Evolutionary conservation across 2,113 vertebrate species (phyloP), one percentile per base, ranked within the genome.

Genomic region (Dromiciops gliroides): DNA sequence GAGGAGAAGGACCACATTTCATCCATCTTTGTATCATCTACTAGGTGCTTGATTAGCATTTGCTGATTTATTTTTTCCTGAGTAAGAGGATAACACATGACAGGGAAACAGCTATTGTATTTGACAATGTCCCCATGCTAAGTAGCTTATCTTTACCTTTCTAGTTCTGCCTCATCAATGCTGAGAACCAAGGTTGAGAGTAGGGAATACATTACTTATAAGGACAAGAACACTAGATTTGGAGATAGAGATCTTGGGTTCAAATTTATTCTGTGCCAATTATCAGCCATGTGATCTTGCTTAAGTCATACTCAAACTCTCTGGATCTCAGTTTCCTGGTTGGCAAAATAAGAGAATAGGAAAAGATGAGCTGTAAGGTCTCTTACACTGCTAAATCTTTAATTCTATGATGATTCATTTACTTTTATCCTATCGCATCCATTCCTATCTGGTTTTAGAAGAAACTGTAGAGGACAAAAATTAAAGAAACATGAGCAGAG

Each of bases 401-500:
- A 28, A 67, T 67, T 67, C 31, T 37, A 67, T 67, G 28, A 67
- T 31, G 56, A 31, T 37, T 67, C 28, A 37, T 11, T 67, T 31
- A 8, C 8, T 67, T 12, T 23, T 31, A 37, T 67, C 1, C 67
- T 83, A 44, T 44, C 10, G 3, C n/a, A 83, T 23, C 19, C 16
- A 83, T 16, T 44, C 19, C 67, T 83, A 23, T 83, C 5, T 83
- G 67, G 67, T 44, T 83, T 83, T 44, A 44, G 37, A 83, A 83
- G 14, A 83, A 83, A 44, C 14, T 83, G 14, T 83, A 83, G 44
- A 23, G 90, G 49, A 92, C 95, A 25, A 95, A 96, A 37, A 83
- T 98, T 92, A 93, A 97, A 91, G 67, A 98, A 96, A 53, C 91
- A 31, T 98, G 91, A 93, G 97, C 95, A 50, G 91, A 98, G 26